Base-by-base conservation (phyloP, 2,797 vertebrate genomes). In the Garrulus glandarius region DNA sequence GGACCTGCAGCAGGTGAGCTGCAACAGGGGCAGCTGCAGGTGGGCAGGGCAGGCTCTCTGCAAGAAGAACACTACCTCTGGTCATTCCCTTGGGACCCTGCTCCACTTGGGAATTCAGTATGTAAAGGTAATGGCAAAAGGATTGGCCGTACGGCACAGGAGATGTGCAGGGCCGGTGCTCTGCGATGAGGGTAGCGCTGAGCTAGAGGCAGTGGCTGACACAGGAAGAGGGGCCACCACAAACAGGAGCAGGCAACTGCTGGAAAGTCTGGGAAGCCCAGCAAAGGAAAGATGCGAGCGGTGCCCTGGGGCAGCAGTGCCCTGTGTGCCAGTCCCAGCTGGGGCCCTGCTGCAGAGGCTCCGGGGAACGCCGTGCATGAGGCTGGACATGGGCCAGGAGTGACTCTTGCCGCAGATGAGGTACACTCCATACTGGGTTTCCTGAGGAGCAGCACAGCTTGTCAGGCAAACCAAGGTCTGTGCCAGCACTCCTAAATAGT, bases 131-230 rank as follows among this genome's bases (percentile, higher is more conserved):
- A 59, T n/a, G 39, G 41, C 23, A 49, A 24, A 39, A 61, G 22
- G 3, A 5, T 1, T 43, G 21, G 13, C 29, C 26, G 7, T 6
- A 11, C 3, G 10, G 26, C 36, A 2, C 5, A 15, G n/a, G 9
- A n/a, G 46, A 44, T 7, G 10, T 39, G 37, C 3, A 3, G 32
- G 23, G 19, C 13, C 32, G 60, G 13, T 55, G 34, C 36, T 46
- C 11, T 27, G 32, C 13, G 27, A 19, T 46, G 30, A 24, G 1
- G 4, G 3, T 5, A 21, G 24, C 0, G 0, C 72, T 47, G 19
- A 53, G 32, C 19, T 18, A 15, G 32, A 83, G 16, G 3, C 23
- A 53, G 23, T 8, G 9, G 9, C 13, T 82, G 71, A 27, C 20
- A 18, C 0, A 6, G 59, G 55, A 43, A 11, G 14, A 67, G 16